These are phyloP conservation scores for Meteorus colon DNA, from an alignment of 2,888 invertebrate genomes.

Conservation along the genomic window DNA sequence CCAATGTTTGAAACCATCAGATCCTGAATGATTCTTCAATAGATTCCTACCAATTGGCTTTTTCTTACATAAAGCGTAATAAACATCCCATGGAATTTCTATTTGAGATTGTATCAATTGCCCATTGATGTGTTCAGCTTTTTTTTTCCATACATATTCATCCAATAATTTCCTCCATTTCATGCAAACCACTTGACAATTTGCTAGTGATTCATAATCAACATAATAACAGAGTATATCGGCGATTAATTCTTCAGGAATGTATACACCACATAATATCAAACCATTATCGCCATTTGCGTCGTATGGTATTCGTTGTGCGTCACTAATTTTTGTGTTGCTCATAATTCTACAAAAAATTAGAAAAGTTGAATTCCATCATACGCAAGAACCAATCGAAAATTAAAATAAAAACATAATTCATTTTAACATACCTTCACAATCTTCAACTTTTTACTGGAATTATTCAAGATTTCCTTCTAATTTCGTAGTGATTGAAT, in stretches of 20 bases:
- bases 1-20: slow-evolving; percentile 72
- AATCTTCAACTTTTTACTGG: too few species aligned
- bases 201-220: slow-evolving; percentile 70
- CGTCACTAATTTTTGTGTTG: slow-evolving; percentile 34
- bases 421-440: background rate
- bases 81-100: slow-evolving; percentile 71
- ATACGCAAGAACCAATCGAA: background rate
- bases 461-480: too few species aligned
- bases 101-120: slow-evolving; percentile 60
- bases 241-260: slow-evolving; percentile 75
- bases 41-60: slow-evolving; percentile 74
- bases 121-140: slow-evolving; percentile 63
- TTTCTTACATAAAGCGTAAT: slow-evolving; percentile 71
- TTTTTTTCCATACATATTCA: slow-evolving; percentile 71
- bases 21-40: slow-evolving; percentile 75
- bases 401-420: background rate
- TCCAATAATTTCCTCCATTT: slow-evolving; percentile 74
- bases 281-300: slow-evolving; percentile 68
- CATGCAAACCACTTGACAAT: slow-evolving; percentile 75
- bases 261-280: slow-evolving; percentile 64
- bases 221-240: slow-evolving; percentile 70
- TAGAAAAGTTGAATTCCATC: background rate
- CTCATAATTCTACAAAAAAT: slow-evolving; percentile 38
- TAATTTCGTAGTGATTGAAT: too few species aligned
- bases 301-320: slow-evolving; percentile 41